Base-by-base conservation (phyloP, 2,888 invertebrate genomes). In the Merodon equestris region DNA sequence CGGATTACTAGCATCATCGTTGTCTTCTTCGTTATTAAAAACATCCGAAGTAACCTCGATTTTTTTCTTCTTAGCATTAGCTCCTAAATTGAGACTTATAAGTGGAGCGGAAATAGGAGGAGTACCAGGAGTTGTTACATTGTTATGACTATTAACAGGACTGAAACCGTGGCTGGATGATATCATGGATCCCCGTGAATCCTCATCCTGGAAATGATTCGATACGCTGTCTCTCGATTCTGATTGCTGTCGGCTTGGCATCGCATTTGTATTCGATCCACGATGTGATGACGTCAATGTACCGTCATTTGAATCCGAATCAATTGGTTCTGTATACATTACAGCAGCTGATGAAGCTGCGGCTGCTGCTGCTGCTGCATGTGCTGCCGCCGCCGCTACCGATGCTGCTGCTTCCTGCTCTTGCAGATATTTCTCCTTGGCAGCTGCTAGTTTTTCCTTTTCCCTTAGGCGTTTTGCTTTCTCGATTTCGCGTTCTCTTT, bases 21-120 rank as follows among this genome's bases (percentile, higher is more conserved):
- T 91, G 83, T 94, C 94, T 83, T 96, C 96, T 83, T 96, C 96
- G 72, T 94, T 94, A 88, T 95, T 96, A 86, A 96, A 96, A 2
- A 96, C 95, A 85, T 95, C 95, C 82, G 94, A 93, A 0, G 96
- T 93, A 82, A 94, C 94, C 76, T 95, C 90, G 87, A 94, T 95
- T 89, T 94, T 95, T 84, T 94, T 93, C 81, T 91, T 90, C 83
- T 90, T 90, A 66, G 87, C 86, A 82, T 86, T 88, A 47, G 85
- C 87, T 66, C 87, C 86, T 73, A 90, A 87, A 70, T 87, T 89
- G 57, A 89, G 84, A 72, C 90, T 90, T 82, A 91, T 89, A 42
- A 88, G 84, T 14, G 89, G 87, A 76, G 86, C 85, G 71, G 86
- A 85, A 74, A 87, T 84, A 36, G 88, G 87, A 42, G 88, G 87